These are phyloP conservation scores for Pycnonotus jocosus DNA, from an alignment of 2,113 vertebrate genomes.

Conservation along the genomic window DNA sequence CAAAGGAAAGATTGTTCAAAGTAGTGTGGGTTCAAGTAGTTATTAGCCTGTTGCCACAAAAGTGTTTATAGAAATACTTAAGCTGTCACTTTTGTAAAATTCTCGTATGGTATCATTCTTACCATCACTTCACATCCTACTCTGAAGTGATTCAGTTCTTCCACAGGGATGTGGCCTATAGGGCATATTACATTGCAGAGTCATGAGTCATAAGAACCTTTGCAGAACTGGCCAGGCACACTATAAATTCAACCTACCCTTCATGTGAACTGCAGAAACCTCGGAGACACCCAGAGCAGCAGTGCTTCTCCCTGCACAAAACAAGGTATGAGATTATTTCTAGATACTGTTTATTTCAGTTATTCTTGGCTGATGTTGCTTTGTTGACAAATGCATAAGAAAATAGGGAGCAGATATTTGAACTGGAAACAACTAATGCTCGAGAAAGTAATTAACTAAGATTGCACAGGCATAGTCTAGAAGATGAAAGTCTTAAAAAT, in stretches of 20 bases:
- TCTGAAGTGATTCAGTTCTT: constrained; percentile 43
- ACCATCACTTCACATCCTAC: constrained; percentile 20
- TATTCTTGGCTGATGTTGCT: neutral
- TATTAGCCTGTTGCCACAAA: constrained; percentile 3
- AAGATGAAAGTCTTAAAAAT: neutral
- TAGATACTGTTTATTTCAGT: neutral
- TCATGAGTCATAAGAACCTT: constrained; percentile 42
- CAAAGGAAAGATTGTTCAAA: neutral
- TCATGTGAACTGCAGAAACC: neutral
- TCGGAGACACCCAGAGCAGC: neutral
- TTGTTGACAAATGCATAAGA: neutral
- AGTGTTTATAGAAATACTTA: neutral
- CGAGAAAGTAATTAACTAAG: neutral
- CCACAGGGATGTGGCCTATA: constrained; percentile 18
- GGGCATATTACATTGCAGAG: neutral
- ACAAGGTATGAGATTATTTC: constrained; percentile 43
- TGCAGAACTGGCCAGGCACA: neutral
- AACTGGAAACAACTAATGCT: neutral
- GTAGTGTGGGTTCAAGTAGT: neutral
- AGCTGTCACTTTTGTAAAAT: constrained; percentile 2
- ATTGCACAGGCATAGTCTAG: neutral
- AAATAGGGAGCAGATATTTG: neutral
- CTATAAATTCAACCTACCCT: constrained; percentile 48
- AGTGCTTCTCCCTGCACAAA: neutral
- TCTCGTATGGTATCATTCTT: neutral